Percentiles rank a stretch among this genome's conserved stretches.
Conservation (phyloP, 1,140 invertebrate species). For the Macrostomum lignano region DNA sequence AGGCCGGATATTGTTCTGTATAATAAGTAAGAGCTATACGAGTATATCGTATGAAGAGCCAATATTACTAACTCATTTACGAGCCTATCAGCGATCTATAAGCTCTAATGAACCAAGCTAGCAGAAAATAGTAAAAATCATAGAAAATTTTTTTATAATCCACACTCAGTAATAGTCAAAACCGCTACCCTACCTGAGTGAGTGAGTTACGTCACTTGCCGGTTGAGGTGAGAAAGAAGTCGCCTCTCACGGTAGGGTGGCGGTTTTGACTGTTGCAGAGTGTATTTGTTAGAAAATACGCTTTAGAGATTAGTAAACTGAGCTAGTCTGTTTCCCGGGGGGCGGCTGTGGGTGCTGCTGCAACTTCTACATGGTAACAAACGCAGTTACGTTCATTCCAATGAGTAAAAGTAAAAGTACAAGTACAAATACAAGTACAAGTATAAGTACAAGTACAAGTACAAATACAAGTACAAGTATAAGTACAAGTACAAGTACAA, state of each 20-base stretch:
- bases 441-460: no score
- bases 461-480: no score
- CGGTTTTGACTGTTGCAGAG: background rate
- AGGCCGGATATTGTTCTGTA: slow-evolving; percentile 96
- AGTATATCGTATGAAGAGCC: no score
- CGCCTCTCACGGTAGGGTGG: background rate
- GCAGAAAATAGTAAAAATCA: slow-evolving; percentile 1
- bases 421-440: no score
- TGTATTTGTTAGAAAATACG: background rate
- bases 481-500: no score
- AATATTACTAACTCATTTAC: no score
- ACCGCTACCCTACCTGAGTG: background rate
- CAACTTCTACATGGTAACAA: no score
- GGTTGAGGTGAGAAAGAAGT: background rate
- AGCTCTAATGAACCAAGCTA: background rate
- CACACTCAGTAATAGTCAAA: background rate
- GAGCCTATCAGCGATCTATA: background rate
- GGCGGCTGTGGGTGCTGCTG: no score
- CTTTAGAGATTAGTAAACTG: background rate
- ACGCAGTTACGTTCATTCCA: slow-evolving; percentile 4
- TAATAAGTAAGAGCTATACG: slow-evolving; percentile 61
- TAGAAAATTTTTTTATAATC: slow-evolving; percentile 1
- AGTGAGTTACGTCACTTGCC: background rate
- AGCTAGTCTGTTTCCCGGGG: background rate
- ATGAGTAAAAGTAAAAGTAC: no score